Percentiles rank a stretch among this genome's conserved stretches.
Conservation (phyloP, 2,797 vertebrate species). For the Chrosomus eos region DNA sequence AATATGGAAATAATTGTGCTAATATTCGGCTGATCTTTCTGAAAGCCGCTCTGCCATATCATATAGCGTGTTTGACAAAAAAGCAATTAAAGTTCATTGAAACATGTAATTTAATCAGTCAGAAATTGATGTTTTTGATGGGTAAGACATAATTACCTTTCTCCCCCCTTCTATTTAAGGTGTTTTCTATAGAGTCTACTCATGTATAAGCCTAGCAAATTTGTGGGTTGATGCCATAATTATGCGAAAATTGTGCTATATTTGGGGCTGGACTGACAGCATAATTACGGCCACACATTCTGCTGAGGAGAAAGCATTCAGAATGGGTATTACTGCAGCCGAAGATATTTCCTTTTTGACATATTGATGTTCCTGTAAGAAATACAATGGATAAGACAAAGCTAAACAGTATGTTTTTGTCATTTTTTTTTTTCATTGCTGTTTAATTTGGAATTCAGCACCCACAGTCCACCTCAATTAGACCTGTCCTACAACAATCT, state of each 20-base stretch:
- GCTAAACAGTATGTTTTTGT: constrained; percentile 56
- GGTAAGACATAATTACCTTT: constrained; percentile 64
- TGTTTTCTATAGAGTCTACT: constrained; percentile 25
- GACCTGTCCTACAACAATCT: constrained; percentile 67
- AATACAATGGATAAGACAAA: constrained; percentile 34
- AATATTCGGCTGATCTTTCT: constrained; percentile 71
- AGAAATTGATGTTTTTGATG: constrained; percentile 79
- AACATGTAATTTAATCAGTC: constrained; percentile 89
- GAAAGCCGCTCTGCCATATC: constrained; percentile 81
- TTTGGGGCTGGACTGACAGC: constrained; percentile 51
- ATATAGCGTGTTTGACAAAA: constrained; percentile 80
- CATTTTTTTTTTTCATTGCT: constrained; percentile 50
- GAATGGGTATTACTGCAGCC: constrained; percentile 2
- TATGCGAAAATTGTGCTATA: constrained; percentile 44
- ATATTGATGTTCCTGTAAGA: constrained; percentile 33
- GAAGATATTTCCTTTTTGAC: constrained; percentile 20
- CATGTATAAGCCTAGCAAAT: constrained; percentile 6
- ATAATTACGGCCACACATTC: constrained; percentile 44
- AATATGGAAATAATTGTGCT: constrained; percentile 50
- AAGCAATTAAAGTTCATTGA: constrained; percentile 88
- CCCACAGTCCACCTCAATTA: constrained; percentile 71
- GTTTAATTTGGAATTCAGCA: constrained; percentile 68
- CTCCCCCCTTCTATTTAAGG: not conserved
- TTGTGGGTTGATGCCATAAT: constrained; percentile 43
- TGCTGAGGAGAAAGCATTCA: not conserved